These are phyloP conservation scores for Tragelaphus scriptus DNA, from an alignment of 2,113 vertebrate genomes.

Conservation along the genomic window DNA sequence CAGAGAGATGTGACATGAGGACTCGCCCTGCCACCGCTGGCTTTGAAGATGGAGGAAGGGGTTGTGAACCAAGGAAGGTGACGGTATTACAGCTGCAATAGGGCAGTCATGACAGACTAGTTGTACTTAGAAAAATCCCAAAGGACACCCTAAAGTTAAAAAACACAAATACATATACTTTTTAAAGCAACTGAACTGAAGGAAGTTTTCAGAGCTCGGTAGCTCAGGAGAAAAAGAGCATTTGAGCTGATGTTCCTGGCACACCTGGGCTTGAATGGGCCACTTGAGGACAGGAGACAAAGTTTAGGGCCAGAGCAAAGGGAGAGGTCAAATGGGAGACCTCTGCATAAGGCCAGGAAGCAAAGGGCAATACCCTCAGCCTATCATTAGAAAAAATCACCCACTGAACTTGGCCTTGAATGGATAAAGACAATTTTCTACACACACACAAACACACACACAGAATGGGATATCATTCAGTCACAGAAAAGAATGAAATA, in stretches of 20 bases:
- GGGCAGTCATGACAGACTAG: not conserved
- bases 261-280: not conserved
- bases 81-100: not conserved
- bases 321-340: not conserved
- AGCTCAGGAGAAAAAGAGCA: not conserved
- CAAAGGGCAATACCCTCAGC: not conserved
- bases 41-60: not conserved
- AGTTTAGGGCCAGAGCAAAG: not conserved
- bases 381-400: not conserved
- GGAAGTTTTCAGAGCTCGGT: not conserved
- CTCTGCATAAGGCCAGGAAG: not conserved
- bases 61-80: not conserved
- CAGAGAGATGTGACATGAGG: not conserved
- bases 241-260: not conserved
- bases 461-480: not conserved
- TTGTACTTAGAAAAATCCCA: not conserved
- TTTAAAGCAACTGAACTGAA: not conserved
- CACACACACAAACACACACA: not conserved
- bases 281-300: not conserved
- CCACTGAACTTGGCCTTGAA: not conserved
- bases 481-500: not conserved
- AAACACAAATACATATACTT: not conserved
- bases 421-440: not conserved
- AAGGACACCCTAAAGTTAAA: not conserved
- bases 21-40: not conserved